These are phyloP conservation scores for Polylopha cassiicola DNA, from an alignment of 2,888 invertebrate genomes.

Conservation along the genomic window DNA sequence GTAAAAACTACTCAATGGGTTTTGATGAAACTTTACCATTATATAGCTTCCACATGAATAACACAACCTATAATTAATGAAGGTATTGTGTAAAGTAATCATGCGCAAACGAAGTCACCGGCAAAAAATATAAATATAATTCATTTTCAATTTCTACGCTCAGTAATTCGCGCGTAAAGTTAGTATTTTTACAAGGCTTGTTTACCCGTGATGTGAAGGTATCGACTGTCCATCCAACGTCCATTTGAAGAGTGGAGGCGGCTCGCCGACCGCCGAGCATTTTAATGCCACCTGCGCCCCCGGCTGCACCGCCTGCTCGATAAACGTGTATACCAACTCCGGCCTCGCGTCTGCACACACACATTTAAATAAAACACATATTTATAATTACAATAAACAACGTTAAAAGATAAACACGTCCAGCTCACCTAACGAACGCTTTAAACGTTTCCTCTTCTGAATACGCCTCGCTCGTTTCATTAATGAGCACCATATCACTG, in stretches of 20 bases:
- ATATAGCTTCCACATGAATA: too few species aligned
- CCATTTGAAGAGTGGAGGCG: conserved; percentile 81
- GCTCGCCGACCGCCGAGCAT: conserved; percentile 91
- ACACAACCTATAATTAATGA: too few species aligned
- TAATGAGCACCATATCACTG: conserved; percentile 66
- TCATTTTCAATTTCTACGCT: too few species aligned
- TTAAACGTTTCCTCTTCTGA: conserved; percentile 62
- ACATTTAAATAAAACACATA: background rate
- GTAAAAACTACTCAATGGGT: too few species aligned
- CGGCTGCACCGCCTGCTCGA: conserved; percentile 84
- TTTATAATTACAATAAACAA: background rate
- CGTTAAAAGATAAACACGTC: conserved; percentile 27
- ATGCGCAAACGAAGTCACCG: too few species aligned
- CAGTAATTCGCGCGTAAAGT: too few species aligned
- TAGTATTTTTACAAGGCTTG: background rate
- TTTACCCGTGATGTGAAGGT: conserved; percentile 68
- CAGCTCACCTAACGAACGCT: conserved; percentile 61
- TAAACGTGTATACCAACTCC: conserved; percentile 89
- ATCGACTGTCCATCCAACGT: conserved; percentile 61
- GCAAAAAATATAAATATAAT: too few species aligned
- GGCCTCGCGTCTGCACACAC: conserved; percentile 82
- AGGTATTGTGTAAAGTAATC: too few species aligned
- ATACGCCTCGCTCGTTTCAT: conserved; percentile 43
- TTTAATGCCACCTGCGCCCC: conserved; percentile 87
- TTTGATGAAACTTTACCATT: too few species aligned